Base-by-base conservation (phyloP, 2,113 vertebrate genomes). In the Ctenomys sociabilis region DNA sequence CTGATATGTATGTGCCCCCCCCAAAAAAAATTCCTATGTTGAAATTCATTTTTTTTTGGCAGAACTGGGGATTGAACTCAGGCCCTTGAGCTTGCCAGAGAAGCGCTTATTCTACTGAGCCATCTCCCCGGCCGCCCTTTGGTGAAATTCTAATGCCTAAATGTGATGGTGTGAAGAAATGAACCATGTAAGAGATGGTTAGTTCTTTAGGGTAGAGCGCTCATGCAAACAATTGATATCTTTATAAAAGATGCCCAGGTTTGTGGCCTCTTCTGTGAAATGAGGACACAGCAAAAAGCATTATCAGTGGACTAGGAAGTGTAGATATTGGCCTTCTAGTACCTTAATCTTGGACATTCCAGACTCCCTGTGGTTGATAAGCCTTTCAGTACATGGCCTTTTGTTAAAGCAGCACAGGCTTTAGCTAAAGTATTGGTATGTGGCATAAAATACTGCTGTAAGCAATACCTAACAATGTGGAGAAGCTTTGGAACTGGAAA, bases 381-480 rank as follows among this genome's bases (percentile, higher is more conserved):
- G 1, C 21, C 9, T 3, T 2, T 32, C 1, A 35, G 14, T 78
- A n/a, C 59, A 35, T 43, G 10, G 7, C 24, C 32, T 70, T 93
- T 72, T 52, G 1, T 43, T 91, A 70, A 59, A 86, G 1, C n/a
- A 72, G 2, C 3, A 10, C 73, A 95, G 52, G 22, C 0, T 78
- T 32, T 3, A 35, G 26, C 72, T 28, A 32, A 43, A 54, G 52
- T 37, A 10, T 16, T 83, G 90, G 3, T 57, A 17, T 13, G 3
- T 57, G 1, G 4, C 28, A 9, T 54, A 22, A n/a, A 24, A 1
- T 32, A 26, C 2, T 63, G 1, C 1, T 24, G 5, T 40, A 66
- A 43, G 8, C 72, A n/a, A 30, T n/a, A 7, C 11, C 7, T 40
- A 12, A 43, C 72, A 64, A 22, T 10, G 26, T 73, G 57, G 66